Conservation (phyloP, 2,888 invertebrate species). For the Cheilosia scutellata region DNA sequence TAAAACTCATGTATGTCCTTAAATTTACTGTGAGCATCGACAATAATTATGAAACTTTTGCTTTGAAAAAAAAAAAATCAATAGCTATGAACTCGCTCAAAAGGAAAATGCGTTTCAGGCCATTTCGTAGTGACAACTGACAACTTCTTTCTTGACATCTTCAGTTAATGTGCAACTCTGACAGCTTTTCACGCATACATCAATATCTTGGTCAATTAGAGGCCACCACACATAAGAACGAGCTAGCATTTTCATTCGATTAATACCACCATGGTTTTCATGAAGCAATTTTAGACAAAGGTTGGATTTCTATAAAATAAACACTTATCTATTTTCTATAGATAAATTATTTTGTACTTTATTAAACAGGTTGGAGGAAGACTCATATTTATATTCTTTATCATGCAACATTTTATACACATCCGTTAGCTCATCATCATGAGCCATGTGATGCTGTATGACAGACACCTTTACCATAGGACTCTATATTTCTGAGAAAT, state of each 20-base stretch:
- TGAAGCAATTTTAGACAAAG: too few species aligned
- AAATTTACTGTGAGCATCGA: too few species aligned
- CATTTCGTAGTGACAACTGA: constrained; percentile 19
- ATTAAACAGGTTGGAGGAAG: background rate
- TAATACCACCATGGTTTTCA: too few species aligned
- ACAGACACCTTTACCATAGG: too few species aligned
- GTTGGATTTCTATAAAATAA: background rate
- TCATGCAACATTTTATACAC: constrained; percentile 23
- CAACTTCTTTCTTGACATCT: constrained; percentile 20
- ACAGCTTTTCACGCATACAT: constrained; percentile 15
- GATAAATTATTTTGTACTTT: constrained; percentile 21
- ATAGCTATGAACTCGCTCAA: constrained; percentile 9
- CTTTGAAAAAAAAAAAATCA: constrained; percentile 12
- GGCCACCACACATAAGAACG: too few species aligned
- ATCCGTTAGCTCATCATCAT: constrained; percentile 18
- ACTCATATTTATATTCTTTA: background rate
- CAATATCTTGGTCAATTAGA: too few species aligned
- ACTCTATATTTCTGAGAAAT: too few species aligned
- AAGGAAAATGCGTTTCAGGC: constrained; percentile 2
- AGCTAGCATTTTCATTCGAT: too few species aligned
- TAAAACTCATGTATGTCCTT: too few species aligned
- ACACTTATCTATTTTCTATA: constrained; percentile 21
- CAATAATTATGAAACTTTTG: too few species aligned
- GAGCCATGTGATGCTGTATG: background rate
- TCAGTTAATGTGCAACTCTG: constrained; percentile 18